These are phyloP conservation scores for Urechis unicinctus DNA, from an alignment of 2,888 invertebrate species.

Conservation along the genomic window DNA sequence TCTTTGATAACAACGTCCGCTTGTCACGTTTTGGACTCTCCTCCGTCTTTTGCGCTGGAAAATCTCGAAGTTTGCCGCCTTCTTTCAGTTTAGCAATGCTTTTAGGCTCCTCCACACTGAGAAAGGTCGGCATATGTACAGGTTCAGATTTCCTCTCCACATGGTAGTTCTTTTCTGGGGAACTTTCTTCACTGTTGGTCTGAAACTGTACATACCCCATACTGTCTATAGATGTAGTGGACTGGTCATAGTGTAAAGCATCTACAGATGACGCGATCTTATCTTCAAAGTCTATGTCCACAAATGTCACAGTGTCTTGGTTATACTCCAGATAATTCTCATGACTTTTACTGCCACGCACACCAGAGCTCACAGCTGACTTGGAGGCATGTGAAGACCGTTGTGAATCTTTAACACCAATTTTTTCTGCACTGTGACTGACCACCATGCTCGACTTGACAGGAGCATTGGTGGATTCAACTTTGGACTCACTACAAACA, in stretches of 20 bases:
- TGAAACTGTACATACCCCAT: slow-evolving; percentile 4
- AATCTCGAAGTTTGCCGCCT: neutral
- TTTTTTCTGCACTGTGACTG: slow-evolving; percentile 43
- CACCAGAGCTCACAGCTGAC: slow-evolving; percentile 37
- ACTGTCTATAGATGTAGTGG: slow-evolving; percentile 15
- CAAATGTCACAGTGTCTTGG: slow-evolving; percentile 71
- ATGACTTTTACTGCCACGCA: slow-evolving; percentile 75
- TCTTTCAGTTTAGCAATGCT: slow-evolving; percentile 7
- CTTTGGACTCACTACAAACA: neutral
- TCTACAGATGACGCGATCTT: slow-evolving; percentile 88
- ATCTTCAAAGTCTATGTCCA: slow-evolving; percentile 86
- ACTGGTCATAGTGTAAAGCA: slow-evolving; percentile 60
- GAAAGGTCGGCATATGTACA: slow-evolving; percentile 34
- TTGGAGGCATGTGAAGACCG: neutral
- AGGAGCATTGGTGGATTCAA: neutral
- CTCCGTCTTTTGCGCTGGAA: neutral
- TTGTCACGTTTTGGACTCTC: neutral
- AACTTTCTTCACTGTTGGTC: slow-evolving; percentile 13
- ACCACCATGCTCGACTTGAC: slow-evolving; percentile 16
- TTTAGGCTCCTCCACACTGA: slow-evolving; percentile 31
- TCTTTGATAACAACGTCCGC: neutral
- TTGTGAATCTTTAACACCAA: slow-evolving; percentile 9
- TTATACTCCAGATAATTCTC: slow-evolving; percentile 77
- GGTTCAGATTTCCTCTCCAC: neutral
- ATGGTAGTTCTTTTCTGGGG: slow-evolving; percentile 13